Evolutionary conservation across 2,113 vertebrate genomes (phyloP).

Genomic region (Dolichallabes microphthalmus): DNA sequence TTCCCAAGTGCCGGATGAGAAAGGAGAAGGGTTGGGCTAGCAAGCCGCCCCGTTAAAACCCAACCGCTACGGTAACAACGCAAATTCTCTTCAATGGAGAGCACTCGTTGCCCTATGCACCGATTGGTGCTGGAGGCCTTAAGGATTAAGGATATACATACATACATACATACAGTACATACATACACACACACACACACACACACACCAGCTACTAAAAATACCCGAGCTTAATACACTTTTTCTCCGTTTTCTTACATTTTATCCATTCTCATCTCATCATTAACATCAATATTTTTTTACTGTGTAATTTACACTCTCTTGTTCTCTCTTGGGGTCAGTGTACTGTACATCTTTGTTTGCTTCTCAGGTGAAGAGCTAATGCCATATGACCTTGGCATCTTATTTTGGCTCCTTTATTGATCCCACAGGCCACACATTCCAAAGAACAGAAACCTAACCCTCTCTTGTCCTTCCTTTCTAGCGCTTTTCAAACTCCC

Average conservation of each 20-base stretch:
- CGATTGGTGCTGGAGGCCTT: too few species aligned
- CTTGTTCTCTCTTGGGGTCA: slow-evolving; percentile 52
- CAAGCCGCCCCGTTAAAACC: too few species aligned
- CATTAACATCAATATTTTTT: neutral
- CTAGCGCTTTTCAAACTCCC: slow-evolving; percentile 25
- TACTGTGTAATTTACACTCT: neutral
- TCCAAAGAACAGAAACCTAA: slow-evolving; percentile 45
- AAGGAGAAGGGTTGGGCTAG: too few species aligned
- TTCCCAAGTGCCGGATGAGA: too few species aligned
- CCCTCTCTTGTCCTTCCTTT: slow-evolving; percentile 17
- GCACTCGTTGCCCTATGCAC: too few species aligned
- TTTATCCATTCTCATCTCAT: neutral
- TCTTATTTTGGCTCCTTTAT: slow-evolving; percentile 66
- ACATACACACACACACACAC: too few species aligned
- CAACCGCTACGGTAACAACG: too few species aligned
- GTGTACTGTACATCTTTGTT: slow-evolving; percentile 67
- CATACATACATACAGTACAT: too few species aligned
- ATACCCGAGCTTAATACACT: neutral
- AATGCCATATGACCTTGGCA: slow-evolving; percentile 66
- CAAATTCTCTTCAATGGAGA: too few species aligned
- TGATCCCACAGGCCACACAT: slow-evolving; percentile 63
- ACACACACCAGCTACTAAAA: slow-evolving; percentile 8
- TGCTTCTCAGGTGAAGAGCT: slow-evolving; percentile 59
- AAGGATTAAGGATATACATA: too few species aligned
- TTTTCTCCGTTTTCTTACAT: neutral